Conservation (phyloP, 2,888 invertebrate genomes). For the Cerastis leucographa region DNA sequence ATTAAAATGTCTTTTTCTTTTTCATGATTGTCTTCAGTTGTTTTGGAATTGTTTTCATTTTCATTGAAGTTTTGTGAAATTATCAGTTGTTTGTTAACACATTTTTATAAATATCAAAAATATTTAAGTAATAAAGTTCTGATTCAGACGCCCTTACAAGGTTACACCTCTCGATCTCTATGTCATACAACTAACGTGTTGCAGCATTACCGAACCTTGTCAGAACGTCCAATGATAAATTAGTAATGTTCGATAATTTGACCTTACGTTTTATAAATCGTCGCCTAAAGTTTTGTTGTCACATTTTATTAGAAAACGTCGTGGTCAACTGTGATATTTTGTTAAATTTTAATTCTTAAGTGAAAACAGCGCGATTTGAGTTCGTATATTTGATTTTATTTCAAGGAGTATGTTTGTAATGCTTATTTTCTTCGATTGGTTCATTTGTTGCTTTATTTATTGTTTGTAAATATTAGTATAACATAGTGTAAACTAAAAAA, state of each 20-base stretch:
- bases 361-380: conserved; percentile 80
- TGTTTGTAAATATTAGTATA: conserved; percentile 88
- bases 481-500: conserved; percentile 80
- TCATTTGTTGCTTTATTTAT: conserved; percentile 89
- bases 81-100: conserved; percentile 49
- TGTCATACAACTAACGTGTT: conserved; percentile 52
- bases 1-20: conserved; percentile 74
- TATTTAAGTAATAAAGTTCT: conserved; percentile 32
- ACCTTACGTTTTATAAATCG: conserved; percentile 69
- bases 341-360: conserved; percentile 89
- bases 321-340: conserved; percentile 91
- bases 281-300: conserved; percentile 80
- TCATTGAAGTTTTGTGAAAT: conserved; percentile 51
- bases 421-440: conserved; percentile 77
- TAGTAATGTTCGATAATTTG: conserved; percentile 63
- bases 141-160: conserved; percentile 53
- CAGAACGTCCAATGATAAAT: conserved; percentile 53
- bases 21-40: conserved; percentile 68
- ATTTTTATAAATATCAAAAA: conserved; percentile 28
- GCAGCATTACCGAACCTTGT: conserved; percentile 56
- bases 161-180: conserved; percentile 53
- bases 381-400: conserved; percentile 77
- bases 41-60: conserved; percentile 60
- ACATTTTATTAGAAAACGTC: conserved; percentile 83
- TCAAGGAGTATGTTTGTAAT: conserved; percentile 76